Evolutionary conservation across 2,797 vertebrate species (phyloP), one percentile per base, ranked within the genome.

Genomic region (Falco berigora): DNA sequence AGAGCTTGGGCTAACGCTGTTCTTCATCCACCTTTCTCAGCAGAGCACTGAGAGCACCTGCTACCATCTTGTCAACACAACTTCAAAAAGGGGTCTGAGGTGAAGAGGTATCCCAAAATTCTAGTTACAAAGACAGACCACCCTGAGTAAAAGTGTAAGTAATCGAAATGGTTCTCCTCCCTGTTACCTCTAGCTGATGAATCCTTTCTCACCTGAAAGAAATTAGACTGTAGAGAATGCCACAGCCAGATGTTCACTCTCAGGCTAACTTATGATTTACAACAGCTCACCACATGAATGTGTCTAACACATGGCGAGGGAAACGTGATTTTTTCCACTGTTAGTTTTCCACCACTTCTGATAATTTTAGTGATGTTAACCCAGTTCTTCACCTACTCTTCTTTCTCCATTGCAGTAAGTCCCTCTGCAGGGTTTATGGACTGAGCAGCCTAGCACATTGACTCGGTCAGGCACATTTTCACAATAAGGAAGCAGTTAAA

Each of bases 401-500:
- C 93, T 68, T 67, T 92, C 90, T 69, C 63, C 55, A 5, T 6
- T 58, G 64, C 90, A 91, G 0, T n/a, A 82, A 91, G 71, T 50
- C 64, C 42, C 49, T 95, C 46, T 89, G 68, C 81, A 89, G 81
- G 46, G 81, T 94, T 97, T 97, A 92, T 47, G n/a, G 71, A 80
- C 63, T 75, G 77, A 93, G 77, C 83, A 85, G 74, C 63, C 93
- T 21, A 53, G 80, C 84, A 71, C 71, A 32, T 8, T 32, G 88
- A 90, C 83, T 77, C 11, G 7, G 90, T 90, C 92, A 95, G 87
- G 85, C 76, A 87, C 86, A 87, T 94, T 96, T 96, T 36, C 87
- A 93, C 88, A 94, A 96, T 79, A 87, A 97, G 94, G 92, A 97
- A 96, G 82, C 94, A 85, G 90, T 96, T 97, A 96, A 96, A 91